Conservation (phyloP, 2,888 invertebrate genomes). For the Tipula helvola region DNA sequence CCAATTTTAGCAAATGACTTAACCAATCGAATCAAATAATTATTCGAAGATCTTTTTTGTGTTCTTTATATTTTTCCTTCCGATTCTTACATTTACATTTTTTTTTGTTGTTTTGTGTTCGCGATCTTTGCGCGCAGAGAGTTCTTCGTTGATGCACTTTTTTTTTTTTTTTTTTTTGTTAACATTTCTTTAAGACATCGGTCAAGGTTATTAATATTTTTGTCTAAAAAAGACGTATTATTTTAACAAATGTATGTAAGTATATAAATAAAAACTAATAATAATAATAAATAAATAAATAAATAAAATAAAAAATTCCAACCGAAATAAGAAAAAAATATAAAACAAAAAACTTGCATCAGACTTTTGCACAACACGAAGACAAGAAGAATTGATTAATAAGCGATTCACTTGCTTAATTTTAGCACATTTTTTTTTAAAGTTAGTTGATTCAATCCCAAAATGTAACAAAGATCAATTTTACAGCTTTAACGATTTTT, state of each 20-base stretch:
- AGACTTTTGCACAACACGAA: neutral
- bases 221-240: neutral
- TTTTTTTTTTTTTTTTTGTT: neutral
- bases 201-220: constrained; percentile 4
- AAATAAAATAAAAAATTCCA: neutral
- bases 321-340: neutral
- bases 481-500: neutral
- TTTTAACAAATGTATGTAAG: neutral
- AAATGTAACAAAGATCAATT: constrained; percentile 4
- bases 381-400: constrained; percentile 4
- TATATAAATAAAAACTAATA: neutral
- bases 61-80: neutral
- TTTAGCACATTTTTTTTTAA: neutral
- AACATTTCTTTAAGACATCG: neutral
- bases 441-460: neutral
- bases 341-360: neutral
- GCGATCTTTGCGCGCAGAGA: neutral
- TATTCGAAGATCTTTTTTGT: neutral
- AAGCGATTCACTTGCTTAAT: neutral
- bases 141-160: neutral
- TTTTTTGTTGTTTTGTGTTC: neutral
- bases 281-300: neutral
- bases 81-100: neutral
- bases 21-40: neutral
- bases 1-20: constrained; percentile 4